phyloP scores from a whole-genome alignment of 2,113 vertebrate species.

The Machaerirhynchus nigripectus region DNA sequence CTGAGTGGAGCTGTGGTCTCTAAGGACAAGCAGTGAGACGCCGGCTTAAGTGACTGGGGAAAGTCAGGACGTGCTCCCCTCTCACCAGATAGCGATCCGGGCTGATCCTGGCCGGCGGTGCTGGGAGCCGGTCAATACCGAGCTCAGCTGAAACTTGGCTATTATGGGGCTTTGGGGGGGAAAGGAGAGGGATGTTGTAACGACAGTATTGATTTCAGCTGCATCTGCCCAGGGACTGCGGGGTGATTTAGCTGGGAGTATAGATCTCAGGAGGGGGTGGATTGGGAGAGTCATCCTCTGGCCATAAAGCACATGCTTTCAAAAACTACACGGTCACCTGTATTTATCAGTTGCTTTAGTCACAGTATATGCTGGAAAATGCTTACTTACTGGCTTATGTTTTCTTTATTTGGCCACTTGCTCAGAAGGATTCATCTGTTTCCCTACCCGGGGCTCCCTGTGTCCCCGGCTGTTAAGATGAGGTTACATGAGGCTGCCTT shows the following conservation, averaged over 20 bases:
- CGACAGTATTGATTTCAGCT: slow-evolving; percentile 13
- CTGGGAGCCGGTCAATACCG: slow-evolving; percentile 23
- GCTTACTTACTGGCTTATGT: background rate
- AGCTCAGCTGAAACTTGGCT: slow-evolving; percentile 8
- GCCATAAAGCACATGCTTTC: background rate
- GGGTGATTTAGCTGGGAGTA: background rate
- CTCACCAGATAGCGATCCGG: slow-evolving; percentile 66
- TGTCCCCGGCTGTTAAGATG: background rate
- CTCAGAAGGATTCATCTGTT: background rate
- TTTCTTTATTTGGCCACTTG: background rate
- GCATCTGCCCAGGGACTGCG: background rate
- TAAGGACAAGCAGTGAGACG: slow-evolving; percentile 77
- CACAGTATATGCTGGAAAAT: background rate
- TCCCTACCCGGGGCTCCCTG: background rate
- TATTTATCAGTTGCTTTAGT: background rate
- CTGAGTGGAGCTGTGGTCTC: slow-evolving; percentile 80
- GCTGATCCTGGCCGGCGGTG: slow-evolving; percentile 33
- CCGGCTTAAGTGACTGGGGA: slow-evolving; percentile 76
- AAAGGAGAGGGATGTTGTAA: background rate
- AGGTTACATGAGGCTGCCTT: background rate
- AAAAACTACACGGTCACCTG: background rate
- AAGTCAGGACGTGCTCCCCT: slow-evolving; percentile 71
- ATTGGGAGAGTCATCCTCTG: background rate
- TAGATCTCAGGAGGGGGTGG: background rate
- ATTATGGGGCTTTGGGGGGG: background rate